Conservation (phyloP, 37 sponge, comb jelly and placozoan genomes). For the Axinella damicornis region DNA sequence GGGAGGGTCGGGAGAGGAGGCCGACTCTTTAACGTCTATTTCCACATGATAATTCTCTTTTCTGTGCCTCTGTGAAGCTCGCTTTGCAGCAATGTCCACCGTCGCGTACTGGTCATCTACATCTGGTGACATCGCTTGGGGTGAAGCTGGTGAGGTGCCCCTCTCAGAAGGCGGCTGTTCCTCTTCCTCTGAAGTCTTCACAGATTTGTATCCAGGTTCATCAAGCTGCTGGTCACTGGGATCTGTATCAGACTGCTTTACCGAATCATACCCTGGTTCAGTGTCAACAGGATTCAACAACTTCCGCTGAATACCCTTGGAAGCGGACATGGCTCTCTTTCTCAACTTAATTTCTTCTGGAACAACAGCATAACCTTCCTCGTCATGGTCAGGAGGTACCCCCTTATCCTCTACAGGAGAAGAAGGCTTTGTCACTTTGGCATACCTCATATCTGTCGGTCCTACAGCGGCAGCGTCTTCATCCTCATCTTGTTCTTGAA, state of each 20-base stretch:
- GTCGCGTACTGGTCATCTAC: constrained; percentile 39
- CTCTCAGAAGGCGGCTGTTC: too few species aligned
- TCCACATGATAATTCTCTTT: background rate
- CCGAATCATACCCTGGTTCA: background rate
- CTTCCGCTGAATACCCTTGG: background rate
- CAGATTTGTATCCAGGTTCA: constrained; percentile 16
- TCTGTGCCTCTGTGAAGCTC: background rate
- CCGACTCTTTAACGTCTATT: background rate
- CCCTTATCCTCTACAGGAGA: background rate
- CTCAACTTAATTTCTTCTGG: constrained; percentile 56
- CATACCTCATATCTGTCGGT: background rate
- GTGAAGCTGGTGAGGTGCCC: background rate
- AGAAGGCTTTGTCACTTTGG: background rate
- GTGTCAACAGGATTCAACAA: background rate
- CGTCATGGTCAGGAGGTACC: constrained; percentile 43
- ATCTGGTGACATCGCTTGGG: too few species aligned
- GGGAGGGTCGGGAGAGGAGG: constrained; percentile 37
- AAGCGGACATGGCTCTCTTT: constrained; percentile 59
- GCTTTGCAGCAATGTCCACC: constrained; percentile 28
- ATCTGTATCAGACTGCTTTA: background rate
- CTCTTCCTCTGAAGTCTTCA: background rate
- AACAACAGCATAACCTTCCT: constrained; percentile 73
- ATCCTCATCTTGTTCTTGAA: background rate
- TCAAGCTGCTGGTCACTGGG: background rate
- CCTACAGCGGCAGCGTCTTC: background rate